phyloP scores from a whole-genome alignment of 2,888 invertebrate species.

The Orchesella flavescens region DNA sequence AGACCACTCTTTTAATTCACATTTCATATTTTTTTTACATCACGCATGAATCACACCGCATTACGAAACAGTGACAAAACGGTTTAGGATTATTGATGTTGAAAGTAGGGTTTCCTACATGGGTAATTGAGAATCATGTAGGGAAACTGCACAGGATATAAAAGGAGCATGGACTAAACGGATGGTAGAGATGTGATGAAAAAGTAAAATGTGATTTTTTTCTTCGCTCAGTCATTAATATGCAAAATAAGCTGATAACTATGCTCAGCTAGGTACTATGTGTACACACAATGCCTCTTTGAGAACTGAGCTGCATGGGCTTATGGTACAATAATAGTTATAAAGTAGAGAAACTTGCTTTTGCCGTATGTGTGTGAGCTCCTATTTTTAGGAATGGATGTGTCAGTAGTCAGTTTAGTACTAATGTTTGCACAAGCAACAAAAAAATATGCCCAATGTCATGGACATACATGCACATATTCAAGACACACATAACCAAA shows the following conservation, averaged over 20 bases:
- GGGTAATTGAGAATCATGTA: neutral
- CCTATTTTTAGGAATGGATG: constrained; percentile 47
- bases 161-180: neutral
- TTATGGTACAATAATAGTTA: no score
- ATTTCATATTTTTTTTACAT: no score
- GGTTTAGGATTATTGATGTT: neutral
- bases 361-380: constrained; percentile 8
- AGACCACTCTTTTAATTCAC: no score
- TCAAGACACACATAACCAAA: no score
- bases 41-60: no score
- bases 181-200: constrained; percentile 32
- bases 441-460: constrained; percentile 20
- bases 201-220: constrained; percentile 13
- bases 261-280: constrained; percentile 1
- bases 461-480: no score
- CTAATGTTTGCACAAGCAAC: constrained; percentile 47
- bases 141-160: constrained; percentile 1
- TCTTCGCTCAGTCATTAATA: constrained; percentile 46
- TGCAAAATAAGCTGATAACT: constrained; percentile 36
- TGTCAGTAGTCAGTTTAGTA: constrained; percentile 15
- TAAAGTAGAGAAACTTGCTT: neutral
- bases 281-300: neutral
- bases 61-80: no score
- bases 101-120: constrained; percentile 10
- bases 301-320: neutral